phyloP scores from a whole-genome alignment of 64 coral and sea anemone species.

The Porites australiensis region DNA sequence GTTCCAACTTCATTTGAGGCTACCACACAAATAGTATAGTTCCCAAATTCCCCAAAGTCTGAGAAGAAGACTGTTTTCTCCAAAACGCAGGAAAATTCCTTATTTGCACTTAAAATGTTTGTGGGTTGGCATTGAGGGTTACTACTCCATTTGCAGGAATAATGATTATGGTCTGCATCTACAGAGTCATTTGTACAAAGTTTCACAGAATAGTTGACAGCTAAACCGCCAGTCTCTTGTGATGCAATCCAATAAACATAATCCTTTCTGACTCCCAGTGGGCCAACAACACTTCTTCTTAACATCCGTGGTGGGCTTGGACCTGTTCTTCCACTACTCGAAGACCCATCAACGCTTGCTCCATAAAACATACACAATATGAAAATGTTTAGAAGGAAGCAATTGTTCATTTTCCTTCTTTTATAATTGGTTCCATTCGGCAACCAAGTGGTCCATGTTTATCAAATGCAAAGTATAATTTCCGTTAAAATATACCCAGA shows the following conservation, averaged over 20 bases:
- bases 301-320: conserved; percentile 42
- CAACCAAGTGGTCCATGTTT: too few species aligned
- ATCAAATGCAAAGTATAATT: too few species aligned
- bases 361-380: too few species aligned
- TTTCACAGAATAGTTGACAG: conserved; percentile 11
- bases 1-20: conserved; percentile 16
- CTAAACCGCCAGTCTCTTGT: neutral
- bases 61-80: neutral
- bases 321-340: neutral
- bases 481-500: too few species aligned
- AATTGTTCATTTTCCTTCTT: too few species aligned
- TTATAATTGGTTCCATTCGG: too few species aligned
- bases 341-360: too few species aligned
- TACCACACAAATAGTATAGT: neutral
- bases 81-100: neutral
- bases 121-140: neutral
- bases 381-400: too few species aligned
- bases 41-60: neutral
- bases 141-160: neutral
- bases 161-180: too few species aligned
- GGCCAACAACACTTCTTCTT: neutral
- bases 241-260: neutral
- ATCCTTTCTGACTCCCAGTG: neutral
- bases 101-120: neutral
- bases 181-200: neutral